Evolutionary conservation across 2,113 vertebrate species (phyloP).

Genomic region (Solenodon paradoxus): DNA sequence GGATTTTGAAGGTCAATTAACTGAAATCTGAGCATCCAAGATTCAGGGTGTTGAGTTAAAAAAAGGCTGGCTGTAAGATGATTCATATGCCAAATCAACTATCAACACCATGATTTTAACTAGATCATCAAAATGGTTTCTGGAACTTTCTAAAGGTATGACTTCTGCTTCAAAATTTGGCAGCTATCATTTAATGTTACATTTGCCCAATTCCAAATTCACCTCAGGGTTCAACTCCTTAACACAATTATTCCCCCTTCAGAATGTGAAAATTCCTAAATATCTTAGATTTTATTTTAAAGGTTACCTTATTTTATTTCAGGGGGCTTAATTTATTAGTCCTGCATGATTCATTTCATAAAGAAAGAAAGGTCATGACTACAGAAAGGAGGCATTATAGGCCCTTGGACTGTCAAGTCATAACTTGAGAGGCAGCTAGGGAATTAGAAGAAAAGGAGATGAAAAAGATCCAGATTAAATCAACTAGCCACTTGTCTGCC

Average conservation of each 20-base stretch:
- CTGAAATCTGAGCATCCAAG: conserved; percentile 43
- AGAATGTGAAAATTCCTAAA: background rate
- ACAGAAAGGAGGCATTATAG: background rate
- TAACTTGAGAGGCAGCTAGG: background rate
- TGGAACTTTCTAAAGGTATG: background rate
- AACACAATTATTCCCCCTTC: background rate
- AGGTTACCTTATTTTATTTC: conserved; percentile 46
- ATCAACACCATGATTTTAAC: background rate
- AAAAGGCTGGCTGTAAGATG: background rate
- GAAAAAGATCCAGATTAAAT: background rate
- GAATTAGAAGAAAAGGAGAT: background rate
- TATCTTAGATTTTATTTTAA: conserved; percentile 12
- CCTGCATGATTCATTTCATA: background rate
- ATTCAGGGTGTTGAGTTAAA: conserved; percentile 22
- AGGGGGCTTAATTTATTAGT: conserved; percentile 14
- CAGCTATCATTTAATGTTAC: background rate
- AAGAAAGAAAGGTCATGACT: conserved; percentile 11
- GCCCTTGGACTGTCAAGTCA: background rate
- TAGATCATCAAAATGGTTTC: background rate
- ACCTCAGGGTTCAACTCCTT: background rate
- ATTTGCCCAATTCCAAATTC: background rate
- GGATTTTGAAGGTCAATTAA: conserved; percentile 56
- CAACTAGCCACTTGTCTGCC: background rate
- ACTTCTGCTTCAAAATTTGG: background rate
- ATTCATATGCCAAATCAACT: conserved; percentile 56